Conservation (phyloP, 2,888 invertebrate genomes). For the Stegophylla sp. region DNA sequence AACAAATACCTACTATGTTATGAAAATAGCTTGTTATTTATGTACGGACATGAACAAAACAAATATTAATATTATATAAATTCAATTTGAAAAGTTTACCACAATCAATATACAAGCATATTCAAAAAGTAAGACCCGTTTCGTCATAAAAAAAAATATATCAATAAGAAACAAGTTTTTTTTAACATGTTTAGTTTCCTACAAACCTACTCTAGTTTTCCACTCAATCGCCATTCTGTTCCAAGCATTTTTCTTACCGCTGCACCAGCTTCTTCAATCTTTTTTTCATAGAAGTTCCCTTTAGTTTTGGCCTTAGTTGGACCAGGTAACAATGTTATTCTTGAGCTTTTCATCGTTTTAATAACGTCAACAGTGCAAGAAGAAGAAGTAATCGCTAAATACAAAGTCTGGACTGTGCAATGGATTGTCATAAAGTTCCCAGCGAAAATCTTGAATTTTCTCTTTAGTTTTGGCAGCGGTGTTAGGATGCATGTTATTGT, state of each 20-base stretch:
- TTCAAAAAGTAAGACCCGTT: background rate
- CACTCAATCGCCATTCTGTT: constrained; percentile 44
- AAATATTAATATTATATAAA: no score
- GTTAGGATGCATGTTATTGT: constrained; percentile 43
- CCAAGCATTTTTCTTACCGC: constrained; percentile 38
- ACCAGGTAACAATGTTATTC: constrained; percentile 21
- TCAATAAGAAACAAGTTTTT: background rate
- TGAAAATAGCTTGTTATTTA: no score
- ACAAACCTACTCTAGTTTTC: constrained; percentile 37
- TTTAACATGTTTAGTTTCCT: background rate
- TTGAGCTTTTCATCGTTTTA: constrained; percentile 27
- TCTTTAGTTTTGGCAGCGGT: constrained; percentile 28
- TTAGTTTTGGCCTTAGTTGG: constrained; percentile 20
- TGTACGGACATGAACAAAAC: no score
- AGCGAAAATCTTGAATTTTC: constrained; percentile 47
- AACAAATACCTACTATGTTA: background rate
- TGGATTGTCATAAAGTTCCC: constrained; percentile 31
- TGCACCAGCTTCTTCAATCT: constrained; percentile 38
- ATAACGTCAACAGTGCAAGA: constrained; percentile 42
- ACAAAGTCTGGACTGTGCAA: constrained; percentile 41
- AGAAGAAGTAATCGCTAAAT: constrained; percentile 53
- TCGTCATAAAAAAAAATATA: constrained; percentile 2
- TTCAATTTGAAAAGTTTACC: no score
- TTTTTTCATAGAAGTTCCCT: constrained; percentile 20
- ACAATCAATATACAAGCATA: no score